These are phyloP conservation scores for Daktulosphaira vitifoliae DNA, from an alignment of 1,140 invertebrate genomes.

Conservation along the genomic window DNA sequence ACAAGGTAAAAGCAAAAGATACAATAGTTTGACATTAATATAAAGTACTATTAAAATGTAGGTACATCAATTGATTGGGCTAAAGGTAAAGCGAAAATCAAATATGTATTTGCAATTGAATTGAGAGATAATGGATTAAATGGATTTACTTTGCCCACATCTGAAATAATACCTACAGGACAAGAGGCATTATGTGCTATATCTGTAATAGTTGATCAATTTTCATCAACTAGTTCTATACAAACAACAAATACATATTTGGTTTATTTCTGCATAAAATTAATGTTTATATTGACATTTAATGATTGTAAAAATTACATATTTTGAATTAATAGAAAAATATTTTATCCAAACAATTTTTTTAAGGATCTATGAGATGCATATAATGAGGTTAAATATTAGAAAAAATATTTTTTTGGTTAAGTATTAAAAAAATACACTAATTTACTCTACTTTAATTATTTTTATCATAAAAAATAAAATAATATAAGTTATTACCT, in stretches of 20 bases:
- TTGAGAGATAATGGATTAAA: constrained; percentile 11
- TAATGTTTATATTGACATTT: too few relatives aligned
- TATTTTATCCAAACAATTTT: too few relatives aligned
- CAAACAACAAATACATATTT: too few relatives aligned
- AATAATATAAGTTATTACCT: constrained; percentile 50
- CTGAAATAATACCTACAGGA: constrained; percentile 20
- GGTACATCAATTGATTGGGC: constrained; percentile 15
- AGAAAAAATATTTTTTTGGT: too few relatives aligned
- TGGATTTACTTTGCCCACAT: constrained; percentile 1
- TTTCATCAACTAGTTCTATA: too few relatives aligned
- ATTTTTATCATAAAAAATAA: neutral
- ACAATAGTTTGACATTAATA: too few relatives aligned
- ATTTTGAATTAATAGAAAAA: too few relatives aligned
- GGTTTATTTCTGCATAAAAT: too few relatives aligned
- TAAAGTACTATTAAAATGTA: neutral
- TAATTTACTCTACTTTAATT: neutral
- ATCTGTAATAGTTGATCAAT: neutral
- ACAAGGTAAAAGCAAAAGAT: too few relatives aligned
- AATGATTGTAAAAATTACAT: too few relatives aligned
- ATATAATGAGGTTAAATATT: too few relatives aligned
- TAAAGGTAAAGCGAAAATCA: constrained; percentile 9
- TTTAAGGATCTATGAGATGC: too few relatives aligned
- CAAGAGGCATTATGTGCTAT: constrained; percentile 16
- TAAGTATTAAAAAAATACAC: neutral
- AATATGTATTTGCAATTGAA: constrained; percentile 13